phyloP scores from a whole-genome alignment of 2,113 vertebrate species.

The Odocoileus virginianus region DNA sequence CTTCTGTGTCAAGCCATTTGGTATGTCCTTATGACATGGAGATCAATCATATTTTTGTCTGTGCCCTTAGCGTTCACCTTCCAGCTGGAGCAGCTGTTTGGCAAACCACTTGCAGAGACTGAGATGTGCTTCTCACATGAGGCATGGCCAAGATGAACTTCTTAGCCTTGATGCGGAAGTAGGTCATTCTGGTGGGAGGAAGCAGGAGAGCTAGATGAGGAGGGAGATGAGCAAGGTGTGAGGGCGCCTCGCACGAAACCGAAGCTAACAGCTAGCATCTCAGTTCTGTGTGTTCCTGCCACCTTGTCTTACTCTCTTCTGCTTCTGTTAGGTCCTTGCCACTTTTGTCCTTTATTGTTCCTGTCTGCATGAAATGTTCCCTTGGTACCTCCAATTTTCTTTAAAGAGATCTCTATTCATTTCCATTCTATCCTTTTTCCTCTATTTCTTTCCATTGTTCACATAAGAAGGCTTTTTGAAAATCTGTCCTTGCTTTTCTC shows the following conservation, averaged over 20 bases:
- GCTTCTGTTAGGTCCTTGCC: neutral
- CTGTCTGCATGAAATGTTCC: neutral
- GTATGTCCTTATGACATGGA: neutral
- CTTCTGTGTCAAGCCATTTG: neutral
- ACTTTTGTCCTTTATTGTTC: neutral
- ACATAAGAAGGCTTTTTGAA: neutral
- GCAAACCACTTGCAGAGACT: neutral
- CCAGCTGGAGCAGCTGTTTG: neutral
- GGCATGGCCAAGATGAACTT: neutral
- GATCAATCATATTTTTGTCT: neutral
- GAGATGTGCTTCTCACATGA: neutral
- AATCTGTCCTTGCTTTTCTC: neutral
- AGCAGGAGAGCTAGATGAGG: neutral
- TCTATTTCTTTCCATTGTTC: neutral
- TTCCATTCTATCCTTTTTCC: neutral
- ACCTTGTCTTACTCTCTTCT: neutral
- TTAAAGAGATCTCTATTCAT: neutral
- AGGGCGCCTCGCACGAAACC: rapidly evolving
- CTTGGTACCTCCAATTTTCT: neutral
- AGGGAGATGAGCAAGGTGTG: neutral
- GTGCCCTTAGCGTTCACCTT: neutral
- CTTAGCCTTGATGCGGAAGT: neutral
- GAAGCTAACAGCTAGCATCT: rapidly evolving
- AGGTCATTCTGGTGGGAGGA: neutral
- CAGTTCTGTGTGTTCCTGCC: rapidly evolving